Evolutionary conservation across 2,888 invertebrate genomes (phyloP).

Genomic region (Eucera pruinosa): DNA sequence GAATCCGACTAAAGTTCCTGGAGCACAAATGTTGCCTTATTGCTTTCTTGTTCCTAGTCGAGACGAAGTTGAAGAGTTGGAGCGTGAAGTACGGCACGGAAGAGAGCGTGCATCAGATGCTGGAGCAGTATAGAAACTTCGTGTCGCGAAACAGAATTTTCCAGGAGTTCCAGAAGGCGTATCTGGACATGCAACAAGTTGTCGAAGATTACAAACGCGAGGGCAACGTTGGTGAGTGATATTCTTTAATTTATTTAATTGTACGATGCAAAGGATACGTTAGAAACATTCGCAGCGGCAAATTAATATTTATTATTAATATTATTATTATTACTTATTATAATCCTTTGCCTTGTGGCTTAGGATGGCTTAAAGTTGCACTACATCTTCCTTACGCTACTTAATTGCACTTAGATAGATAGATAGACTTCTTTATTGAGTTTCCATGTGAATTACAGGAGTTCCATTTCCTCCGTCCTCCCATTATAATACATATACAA

Average conservation of each 20-base stretch:
- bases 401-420: too few species aligned
- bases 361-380: too few species aligned
- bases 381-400: too few species aligned
- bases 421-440: too few species aligned
- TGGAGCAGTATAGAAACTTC: conserved; percentile 96
- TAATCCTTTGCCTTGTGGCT: too few species aligned
- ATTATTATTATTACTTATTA: too few species aligned
- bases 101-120: conserved; percentile 92
- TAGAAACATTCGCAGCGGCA: too few species aligned
- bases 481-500: too few species aligned
- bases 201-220: conserved; percentile 95
- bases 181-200: conserved; percentile 95
- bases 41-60: conserved; percentile 95
- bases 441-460: too few species aligned
- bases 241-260: neutral
- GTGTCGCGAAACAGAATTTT: conserved; percentile 96
- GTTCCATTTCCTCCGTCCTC: too few species aligned
- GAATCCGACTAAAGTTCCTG: conserved; percentile 94
- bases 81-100: conserved; percentile 94
- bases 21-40: conserved; percentile 97
- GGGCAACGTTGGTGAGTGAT: conserved; percentile 89
- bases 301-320: too few species aligned
- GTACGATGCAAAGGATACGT: too few species aligned
- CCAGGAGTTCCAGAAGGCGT: conserved; percentile 97
- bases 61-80: conserved; percentile 95